A percentile compares a stretch with the other conserved stretches of the same genome.
Evolutionary conservation across 2,888 invertebrate genomes (phyloP).

Genomic region (Kryphioiulus occultus): DNA sequence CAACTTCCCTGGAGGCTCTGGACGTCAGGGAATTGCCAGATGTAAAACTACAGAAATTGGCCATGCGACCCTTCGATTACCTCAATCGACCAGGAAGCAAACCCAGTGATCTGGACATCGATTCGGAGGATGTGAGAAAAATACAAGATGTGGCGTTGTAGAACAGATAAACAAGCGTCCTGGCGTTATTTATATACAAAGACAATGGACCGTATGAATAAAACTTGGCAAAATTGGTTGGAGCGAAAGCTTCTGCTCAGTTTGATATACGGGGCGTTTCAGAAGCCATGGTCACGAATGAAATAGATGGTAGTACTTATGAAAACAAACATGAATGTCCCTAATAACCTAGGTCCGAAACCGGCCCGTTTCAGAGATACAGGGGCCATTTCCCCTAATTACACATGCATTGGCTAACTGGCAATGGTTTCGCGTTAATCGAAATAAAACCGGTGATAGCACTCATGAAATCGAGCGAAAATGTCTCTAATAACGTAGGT

Average conservation of each 20-base stretch:
- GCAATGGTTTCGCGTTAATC: too few relatives aligned
- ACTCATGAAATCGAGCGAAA: too few relatives aligned
- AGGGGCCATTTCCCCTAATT: too few relatives aligned
- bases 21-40: slow-evolving; percentile 52
- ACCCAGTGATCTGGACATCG: slow-evolving; percentile 52
- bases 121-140: slow-evolving; percentile 51
- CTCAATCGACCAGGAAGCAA: slow-evolving; percentile 53
- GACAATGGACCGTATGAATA: neutral
- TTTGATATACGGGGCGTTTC: too few relatives aligned
- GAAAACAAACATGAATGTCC: too few relatives aligned
- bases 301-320: too few relatives aligned
- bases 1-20: slow-evolving; percentile 53
- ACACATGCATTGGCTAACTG: too few relatives aligned
- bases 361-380: too few relatives aligned
- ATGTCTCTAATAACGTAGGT: too few relatives aligned
- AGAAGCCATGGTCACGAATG: too few relatives aligned
- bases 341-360: too few relatives aligned
- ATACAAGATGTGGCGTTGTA: slow-evolving; percentile 53
- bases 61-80: slow-evolving; percentile 54
- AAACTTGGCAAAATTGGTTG: neutral
- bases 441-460: too few relatives aligned
- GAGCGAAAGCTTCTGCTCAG: neutral
- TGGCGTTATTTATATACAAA: neutral
- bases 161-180: neutral
- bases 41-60: slow-evolving; percentile 53